These are phyloP conservation scores for Dryococelus australis DNA, from an alignment of 2,888 invertebrate genomes.

Conservation along the genomic window DNA sequence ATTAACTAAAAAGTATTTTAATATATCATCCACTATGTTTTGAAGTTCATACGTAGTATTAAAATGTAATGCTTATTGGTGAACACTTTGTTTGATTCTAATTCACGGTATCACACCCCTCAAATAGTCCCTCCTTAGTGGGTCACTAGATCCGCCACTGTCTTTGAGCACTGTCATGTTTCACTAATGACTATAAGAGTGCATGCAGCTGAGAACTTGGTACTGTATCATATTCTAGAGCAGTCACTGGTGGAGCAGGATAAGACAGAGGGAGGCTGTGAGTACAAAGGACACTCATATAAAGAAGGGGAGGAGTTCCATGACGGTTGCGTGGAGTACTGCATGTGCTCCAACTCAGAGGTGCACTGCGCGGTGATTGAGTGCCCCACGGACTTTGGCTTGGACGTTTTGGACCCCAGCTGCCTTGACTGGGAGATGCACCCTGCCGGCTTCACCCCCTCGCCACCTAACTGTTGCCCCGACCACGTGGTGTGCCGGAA, in stretches of 20 bases:
- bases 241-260: neutral
- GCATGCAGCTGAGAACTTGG: too few species aligned
- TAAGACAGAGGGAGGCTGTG: conserved; percentile 48
- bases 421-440: conserved; percentile 88
- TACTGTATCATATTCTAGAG: too few species aligned
- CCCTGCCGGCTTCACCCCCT: conserved; percentile 73
- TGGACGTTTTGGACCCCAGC: conserved; percentile 84
- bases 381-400: conserved; percentile 83
- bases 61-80: too few species aligned
- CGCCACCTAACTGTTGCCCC: conserved; percentile 83
- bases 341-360: conserved; percentile 75
- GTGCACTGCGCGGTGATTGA: conserved; percentile 81
- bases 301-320: conserved; percentile 73
- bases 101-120: too few species aligned
- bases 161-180: too few species aligned
- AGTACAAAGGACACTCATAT: conserved; percentile 55
- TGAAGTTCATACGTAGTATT: too few species aligned
- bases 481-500: conserved; percentile 65
- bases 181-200: too few species aligned
- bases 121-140: too few species aligned
- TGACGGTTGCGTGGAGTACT: conserved; percentile 81
- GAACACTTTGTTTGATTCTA: too few species aligned
- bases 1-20: too few species aligned
- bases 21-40: too few species aligned
- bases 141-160: too few species aligned